These are phyloP conservation scores for Cheilosia soror DNA, from an alignment of 2,888 invertebrate species.

Conservation along the genomic window DNA sequence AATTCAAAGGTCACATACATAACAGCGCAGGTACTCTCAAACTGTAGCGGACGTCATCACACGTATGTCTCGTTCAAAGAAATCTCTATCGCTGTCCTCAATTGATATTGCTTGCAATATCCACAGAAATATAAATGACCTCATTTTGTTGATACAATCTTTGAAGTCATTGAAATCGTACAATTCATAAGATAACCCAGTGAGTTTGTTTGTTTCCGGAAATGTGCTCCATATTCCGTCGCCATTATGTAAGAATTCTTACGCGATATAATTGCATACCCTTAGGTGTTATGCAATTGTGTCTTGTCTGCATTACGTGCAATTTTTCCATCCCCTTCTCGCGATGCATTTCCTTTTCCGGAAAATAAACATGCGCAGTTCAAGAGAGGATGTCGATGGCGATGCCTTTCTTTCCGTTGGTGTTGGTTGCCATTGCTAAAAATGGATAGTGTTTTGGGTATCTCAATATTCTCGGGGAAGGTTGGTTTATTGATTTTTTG, in stretches of 20 bases:
- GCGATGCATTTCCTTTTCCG: slow-evolving; percentile 27
- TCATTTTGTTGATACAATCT: not conserved
- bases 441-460: slow-evolving; percentile 1
- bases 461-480: not conserved
- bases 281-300: slow-evolving; percentile 57
- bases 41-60: too few relatives aligned
- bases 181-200: not conserved
- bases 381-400: not conserved
- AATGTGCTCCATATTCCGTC: slow-evolving; percentile 17
- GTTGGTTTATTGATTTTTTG: slow-evolving; percentile 58
- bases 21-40: too few relatives aligned
- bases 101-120: too few relatives aligned
- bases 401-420: not conserved
- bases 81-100: too few relatives aligned
- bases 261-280: slow-evolving; percentile 48
- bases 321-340: not conserved
- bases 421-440: not conserved
- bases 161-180: not conserved
- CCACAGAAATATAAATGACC: too few relatives aligned
- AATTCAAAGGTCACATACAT: too few relatives aligned
- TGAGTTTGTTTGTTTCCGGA: not conserved
- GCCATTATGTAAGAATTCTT: slow-evolving; percentile 24
- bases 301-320: not conserved
- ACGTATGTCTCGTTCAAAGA: too few relatives aligned
- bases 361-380: slow-evolving; percentile 45